Base-by-base conservation (phyloP, 2,888 invertebrate species). In the Apotomis turbidana region DNA sequence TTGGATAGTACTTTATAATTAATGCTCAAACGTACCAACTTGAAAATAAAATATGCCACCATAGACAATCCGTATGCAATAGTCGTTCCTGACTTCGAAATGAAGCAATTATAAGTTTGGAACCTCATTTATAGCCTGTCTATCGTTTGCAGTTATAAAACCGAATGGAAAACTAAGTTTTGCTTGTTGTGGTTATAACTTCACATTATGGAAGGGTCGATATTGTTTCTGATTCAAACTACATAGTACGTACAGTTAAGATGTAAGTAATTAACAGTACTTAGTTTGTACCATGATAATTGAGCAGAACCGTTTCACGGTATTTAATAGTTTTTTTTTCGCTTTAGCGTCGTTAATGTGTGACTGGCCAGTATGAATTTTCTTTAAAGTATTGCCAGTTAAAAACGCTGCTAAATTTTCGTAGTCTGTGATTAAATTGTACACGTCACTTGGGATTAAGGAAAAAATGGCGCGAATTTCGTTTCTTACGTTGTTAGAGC, bases 21-120 rank as follows among this genome's bases (percentile, higher is more conserved):
- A 46, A 58, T 67, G 10, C 60, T 27, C 27, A 67, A 71, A 55
- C 54, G 46, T 60, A 70, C 61, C n/a, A 69, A 72, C 78, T 78
- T 75, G 78, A 79, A 77, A 78, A 75, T 78, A 76, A 81, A 71
- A 80, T 79, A 79, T 78, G 79, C 78, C 80, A 82, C 78, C 80
- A 83, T 80, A 82, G 85, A 83, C 83, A 82, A 79, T 78, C 79
- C 81, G 78, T 84, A 83, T 84, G 85, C 86, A 84, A 85, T 83
- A 82, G 83, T 82, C 84, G 79, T 81, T 80, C 81, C 75, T 79
- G 83, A 86, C 86, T 87, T 86, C 87, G 87, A 88, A 92, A 93
- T 91, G 88, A 91, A 91, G 91, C 92, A 92, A 92, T 93, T 93
- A 92, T 90, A 93, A 92, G 91, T 93, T 92, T 79, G 85, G 87